These are phyloP conservation scores for Tringa solitaria DNA, from an alignment of 2,113 vertebrate genomes.

Conservation along the genomic window DNA sequence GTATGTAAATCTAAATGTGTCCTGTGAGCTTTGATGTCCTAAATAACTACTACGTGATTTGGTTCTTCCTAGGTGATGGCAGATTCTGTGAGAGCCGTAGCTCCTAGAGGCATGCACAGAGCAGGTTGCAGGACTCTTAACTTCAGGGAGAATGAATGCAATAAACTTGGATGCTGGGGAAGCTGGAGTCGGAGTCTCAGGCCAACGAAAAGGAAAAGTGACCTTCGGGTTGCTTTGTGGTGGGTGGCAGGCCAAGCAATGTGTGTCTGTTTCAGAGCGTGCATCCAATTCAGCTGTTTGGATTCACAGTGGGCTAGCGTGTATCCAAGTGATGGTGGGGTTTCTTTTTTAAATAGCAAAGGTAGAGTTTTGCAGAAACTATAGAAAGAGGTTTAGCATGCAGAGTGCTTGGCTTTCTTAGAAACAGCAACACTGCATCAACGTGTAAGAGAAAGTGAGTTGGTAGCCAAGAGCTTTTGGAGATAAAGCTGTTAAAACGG, in stretches of 20 bases:
- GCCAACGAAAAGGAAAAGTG: not conserved
- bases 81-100: not conserved
- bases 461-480: not conserved
- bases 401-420: not conserved
- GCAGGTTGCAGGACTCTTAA: not conserved
- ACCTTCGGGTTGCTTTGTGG: not conserved
- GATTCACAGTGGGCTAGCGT: fast-evolving
- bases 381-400: not conserved
- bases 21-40: not conserved
- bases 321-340: not conserved
- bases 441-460: not conserved
- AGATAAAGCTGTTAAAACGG: not conserved
- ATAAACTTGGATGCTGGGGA: not conserved
- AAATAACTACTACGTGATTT: not conserved
- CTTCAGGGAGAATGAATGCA: not conserved
- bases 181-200: not conserved
- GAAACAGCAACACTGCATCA: not conserved
- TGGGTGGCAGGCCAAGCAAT: not conserved
- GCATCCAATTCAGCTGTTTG: fast-evolving
- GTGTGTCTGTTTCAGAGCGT: not conserved
- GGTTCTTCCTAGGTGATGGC: not conserved
- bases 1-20: not conserved
- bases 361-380: not conserved
- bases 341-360: not conserved
- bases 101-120: not conserved